Base-by-base conservation (phyloP, 2,797 vertebrate genomes). In the Chelon labrosus region DNA sequence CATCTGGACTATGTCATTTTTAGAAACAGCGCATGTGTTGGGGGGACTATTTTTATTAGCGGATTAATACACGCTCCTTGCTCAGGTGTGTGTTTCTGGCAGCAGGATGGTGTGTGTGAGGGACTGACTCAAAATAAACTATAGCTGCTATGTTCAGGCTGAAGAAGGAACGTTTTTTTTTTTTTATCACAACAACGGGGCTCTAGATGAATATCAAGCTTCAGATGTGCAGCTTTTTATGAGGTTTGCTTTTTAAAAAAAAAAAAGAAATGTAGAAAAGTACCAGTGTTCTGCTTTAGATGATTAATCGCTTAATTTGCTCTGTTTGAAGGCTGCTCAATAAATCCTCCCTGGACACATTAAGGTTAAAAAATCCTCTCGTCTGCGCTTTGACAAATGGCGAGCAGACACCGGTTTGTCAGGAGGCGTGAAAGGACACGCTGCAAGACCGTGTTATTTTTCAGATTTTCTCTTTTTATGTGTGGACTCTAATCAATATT, bases 401-500 rank as follows among this genome's bases (percentile, higher is more conserved):
- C 10, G 41, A 42, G 4, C 12, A 5, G 41, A 14, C 11, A 13
- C 41, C 41, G 13, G 41, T 42, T 13, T 13, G 41, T 42, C 41
- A 14, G 41, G 41, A 5, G 41, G 41, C 12, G 41, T 42, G 41
- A 42, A 42, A 42, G 41, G 41, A 42, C 41, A 42, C 41, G 31
- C 31, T 35, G 31, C 31, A 31, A 31, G 4, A 7, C 31, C 7
- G 31, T 7, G 6, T 35, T 35, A 35, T 35, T 7, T 35, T 35
- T 35, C 31, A 35, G 31, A 8, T 35, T 35, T 27, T 27, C 25
- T 35, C 7, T 35, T 35, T 35, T 35, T 35, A 35, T 35, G 31
- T 35, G 42, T 25, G 20, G 19, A 53, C 22, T 49, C 12, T n/a
- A 50, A 57, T 80, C 72, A 70, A 73, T 76, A 59, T 47, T 22